Evolutionary conservation across 2,888 invertebrate genomes (phyloP).

Genomic region (Rotaria socialis): DNA sequence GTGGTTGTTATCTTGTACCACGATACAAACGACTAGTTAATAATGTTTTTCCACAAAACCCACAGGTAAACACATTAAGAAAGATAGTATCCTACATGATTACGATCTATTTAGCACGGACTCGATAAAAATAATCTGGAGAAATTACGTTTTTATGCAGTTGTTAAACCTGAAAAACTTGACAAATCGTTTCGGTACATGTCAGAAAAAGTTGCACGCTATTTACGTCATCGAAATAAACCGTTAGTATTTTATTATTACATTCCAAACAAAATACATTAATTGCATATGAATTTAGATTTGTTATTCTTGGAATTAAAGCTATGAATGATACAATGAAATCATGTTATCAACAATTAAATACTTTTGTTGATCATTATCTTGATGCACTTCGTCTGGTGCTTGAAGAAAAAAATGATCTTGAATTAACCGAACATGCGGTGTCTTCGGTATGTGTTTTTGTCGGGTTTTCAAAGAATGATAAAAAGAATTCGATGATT

Average conservation of each 20-base stretch:
- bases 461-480: no score
- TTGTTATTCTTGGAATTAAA: constrained; percentile 11
- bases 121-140: neutral
- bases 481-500: neutral
- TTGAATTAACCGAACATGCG: constrained; percentile 36
- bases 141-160: constrained; percentile 3
- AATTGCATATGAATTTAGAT: neutral
- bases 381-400: neutral
- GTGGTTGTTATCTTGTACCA: constrained; percentile 16
- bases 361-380: constrained; percentile 36
- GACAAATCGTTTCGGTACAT: constrained; percentile 27
- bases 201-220: constrained; percentile 13
- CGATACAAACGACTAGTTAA: constrained; percentile 35
- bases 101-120: neutral
- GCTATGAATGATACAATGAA: constrained; percentile 37
- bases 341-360: constrained; percentile 17
- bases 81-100: neutral
- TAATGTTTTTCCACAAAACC: constrained; percentile 11
- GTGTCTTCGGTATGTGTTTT: constrained; percentile 1
- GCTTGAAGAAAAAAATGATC: constrained; percentile 32
- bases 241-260: neutral
- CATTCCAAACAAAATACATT: neutral
- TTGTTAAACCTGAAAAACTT: constrained; percentile 22
- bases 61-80: neutral
- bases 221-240: constrained; percentile 10